These are phyloP conservation scores for Calliphora vicina DNA, from an alignment of 1,140 invertebrate genomes.

Conservation along the genomic window DNA sequence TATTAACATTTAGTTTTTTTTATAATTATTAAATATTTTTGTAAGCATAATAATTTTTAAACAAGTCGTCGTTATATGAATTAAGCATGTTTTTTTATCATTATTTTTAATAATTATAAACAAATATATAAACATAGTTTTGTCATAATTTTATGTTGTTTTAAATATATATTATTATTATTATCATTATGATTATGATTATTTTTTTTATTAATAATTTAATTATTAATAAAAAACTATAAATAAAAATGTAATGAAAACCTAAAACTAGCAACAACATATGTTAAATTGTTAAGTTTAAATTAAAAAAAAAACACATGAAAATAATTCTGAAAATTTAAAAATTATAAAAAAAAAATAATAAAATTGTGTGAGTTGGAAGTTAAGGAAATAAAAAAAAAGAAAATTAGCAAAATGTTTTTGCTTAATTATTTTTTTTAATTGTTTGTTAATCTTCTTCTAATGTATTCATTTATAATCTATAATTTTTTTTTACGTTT, in stretches of 20 bases:
- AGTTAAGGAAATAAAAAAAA: constrained; percentile 13
- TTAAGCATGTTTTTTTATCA: neutral
- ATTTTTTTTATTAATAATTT: constrained; percentile 27
- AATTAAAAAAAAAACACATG: neutral
- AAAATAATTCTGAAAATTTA: neutral
- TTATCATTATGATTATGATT: neutral
- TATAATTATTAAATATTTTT: neutral
- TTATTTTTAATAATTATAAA: neutral
- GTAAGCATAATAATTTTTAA: neutral
- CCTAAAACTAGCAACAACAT: constrained; percentile 18
- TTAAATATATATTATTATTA: constrained; percentile 10
- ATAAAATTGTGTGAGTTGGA: neutral
- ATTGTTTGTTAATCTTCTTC: constrained; percentile 16
- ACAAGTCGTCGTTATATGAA: neutral
- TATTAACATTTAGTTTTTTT: neutral
- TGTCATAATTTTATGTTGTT: neutral
- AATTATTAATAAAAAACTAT: constrained; percentile 2
- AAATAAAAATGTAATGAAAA: neutral
- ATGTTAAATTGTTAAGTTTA: constrained; percentile 29
- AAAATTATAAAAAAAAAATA: constrained; percentile 11
- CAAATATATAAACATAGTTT: constrained; percentile 13
- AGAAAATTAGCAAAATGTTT: constrained; percentile 2
- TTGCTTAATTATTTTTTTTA: neutral
- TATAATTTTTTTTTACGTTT: neutral
- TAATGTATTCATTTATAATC: constrained; percentile 14